Evolutionary conservation across 1,140 invertebrate species (phyloP), one percentile per base, ranked within the genome.

Genomic region (Colletes gigas): DNA sequence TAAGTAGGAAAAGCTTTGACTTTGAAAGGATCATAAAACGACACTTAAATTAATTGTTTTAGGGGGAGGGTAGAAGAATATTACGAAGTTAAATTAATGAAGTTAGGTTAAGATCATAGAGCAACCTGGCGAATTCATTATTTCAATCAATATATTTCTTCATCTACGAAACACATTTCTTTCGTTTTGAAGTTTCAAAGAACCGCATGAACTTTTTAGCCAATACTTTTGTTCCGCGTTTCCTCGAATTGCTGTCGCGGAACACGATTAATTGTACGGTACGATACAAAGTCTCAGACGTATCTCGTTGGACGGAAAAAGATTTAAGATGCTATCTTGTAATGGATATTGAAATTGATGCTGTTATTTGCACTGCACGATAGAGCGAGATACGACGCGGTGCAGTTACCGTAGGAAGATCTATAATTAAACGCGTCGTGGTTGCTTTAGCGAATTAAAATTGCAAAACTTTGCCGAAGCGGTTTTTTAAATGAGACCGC

Each of bases 321-420:
- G 12, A 7, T 54, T 39, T 39, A 0, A 21, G 55, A 72, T 72
- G 6, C 8, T 72, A 47, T 72, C 69, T 44, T n/a, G 4, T 60
- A 72, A 60, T 47, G 10, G 55, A 72, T 72, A 72, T 72, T 44
- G 30, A 59, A 59, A 47, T 44, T 59, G 50, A 57, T 30, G 39
- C 19, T 14, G 69, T 39, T 59, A 55, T 41, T 59, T 47, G 69
- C 14, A 72, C 41, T 12, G 1, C 44, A 6, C 8, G 17, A 57
- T 21, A 15, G 7, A 15, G 15, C 12, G 5, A 4, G 59, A 12
- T 10, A n/a, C 8, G 8, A 47, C 44, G 44, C 44, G 4, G 19
- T 60, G n/a, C 44, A 50, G 41, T 12, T n/a, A 14, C 21, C 15
- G 12, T 12, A 15, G 14, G 47, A 15, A n/a, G 15, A 21, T 69